A percentile compares a stretch with the other conserved stretches of the same genome.
phyloP scores from a whole-genome alignment of 1,140 invertebrate species.

The Saccostrea glomerata region DNA sequence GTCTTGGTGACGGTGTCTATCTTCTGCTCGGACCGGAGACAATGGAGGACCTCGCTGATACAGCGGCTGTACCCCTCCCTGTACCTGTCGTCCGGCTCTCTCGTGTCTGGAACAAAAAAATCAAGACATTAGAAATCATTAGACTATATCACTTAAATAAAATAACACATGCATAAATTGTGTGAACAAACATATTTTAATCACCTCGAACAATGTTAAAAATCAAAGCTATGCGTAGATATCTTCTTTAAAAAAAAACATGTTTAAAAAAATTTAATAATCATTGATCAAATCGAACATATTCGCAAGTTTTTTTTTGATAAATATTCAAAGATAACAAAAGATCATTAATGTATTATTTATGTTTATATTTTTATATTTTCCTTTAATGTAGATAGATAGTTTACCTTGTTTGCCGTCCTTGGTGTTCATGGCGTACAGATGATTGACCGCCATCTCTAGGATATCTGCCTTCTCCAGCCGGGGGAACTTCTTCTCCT shows the following conservation, averaged over 20 bases:
- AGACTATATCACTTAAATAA: too few species aligned
- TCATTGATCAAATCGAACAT: too few species aligned
- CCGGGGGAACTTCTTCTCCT: conserved; percentile 33
- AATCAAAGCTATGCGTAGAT: too few species aligned
- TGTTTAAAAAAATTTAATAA: too few species aligned
- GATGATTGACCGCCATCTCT: conserved; percentile 23
- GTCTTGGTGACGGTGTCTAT: conserved; percentile 7
- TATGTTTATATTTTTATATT: background rate
- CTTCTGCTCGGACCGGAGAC: background rate
- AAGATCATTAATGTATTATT: too few species aligned
- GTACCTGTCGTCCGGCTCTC: background rate
- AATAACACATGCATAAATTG: too few species aligned
- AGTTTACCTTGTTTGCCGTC: background rate
- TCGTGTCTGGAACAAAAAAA: background rate
- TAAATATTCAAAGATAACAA: too few species aligned
- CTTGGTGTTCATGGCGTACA: conserved; percentile 27
- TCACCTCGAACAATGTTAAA: too few species aligned
- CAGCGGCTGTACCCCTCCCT: conserved; percentile 2
- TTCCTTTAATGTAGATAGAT: background rate
- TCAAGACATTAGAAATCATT: too few species aligned
- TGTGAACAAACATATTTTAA: too few species aligned
- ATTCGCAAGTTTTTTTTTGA: too few species aligned
- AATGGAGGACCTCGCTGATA: background rate
- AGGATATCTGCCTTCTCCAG: conserved; percentile 40
- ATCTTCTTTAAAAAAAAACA: too few species aligned